phyloP scores from a whole-genome alignment of 2,797 vertebrate genomes.

The Heliangelus exortis region DNA sequence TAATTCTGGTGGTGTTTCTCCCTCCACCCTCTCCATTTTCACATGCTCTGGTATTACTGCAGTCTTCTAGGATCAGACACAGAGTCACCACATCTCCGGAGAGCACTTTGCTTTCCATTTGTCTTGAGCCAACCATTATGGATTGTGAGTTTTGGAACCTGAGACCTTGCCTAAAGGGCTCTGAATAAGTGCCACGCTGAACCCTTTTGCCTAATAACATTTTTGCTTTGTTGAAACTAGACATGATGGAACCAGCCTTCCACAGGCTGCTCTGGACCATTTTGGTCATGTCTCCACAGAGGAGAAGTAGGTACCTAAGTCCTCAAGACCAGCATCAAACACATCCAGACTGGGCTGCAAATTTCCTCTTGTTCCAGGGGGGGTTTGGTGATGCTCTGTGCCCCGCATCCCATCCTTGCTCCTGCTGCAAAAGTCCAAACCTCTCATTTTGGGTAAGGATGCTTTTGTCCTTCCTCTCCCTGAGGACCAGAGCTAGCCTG shows the following conservation, averaged over 20 bases:
- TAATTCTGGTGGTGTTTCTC: slow-evolving; percentile 47
- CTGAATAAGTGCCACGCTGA: slow-evolving; percentile 35
- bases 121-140: slow-evolving; percentile 35
- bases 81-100: slow-evolving; percentile 8
- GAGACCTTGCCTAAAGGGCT: slow-evolving; percentile 13
- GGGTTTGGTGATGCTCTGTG: neutral
- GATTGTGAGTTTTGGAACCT: slow-evolving; percentile 38
- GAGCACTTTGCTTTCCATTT: slow-evolving; percentile 26
- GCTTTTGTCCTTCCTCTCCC: neutral
- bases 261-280: neutral
- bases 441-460: neutral
- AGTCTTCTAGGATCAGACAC: slow-evolving; percentile 30
- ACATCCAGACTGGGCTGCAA: neutral
- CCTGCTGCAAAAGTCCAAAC: neutral
- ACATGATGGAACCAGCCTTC: slow-evolving; percentile 9
- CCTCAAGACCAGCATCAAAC: neutral
- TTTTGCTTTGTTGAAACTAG: slow-evolving; percentile 35
- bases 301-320: neutral
- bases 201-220: slow-evolving; percentile 40
- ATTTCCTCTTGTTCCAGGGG: neutral
- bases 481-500: neutral
- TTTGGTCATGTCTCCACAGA: neutral
- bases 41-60: slow-evolving; percentile 13
- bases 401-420: neutral
- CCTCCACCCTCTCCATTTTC: slow-evolving; percentile 45